These are phyloP conservation scores for Patella caerulea DNA, from an alignment of 2,888 invertebrate species.

Conservation along the genomic window DNA sequence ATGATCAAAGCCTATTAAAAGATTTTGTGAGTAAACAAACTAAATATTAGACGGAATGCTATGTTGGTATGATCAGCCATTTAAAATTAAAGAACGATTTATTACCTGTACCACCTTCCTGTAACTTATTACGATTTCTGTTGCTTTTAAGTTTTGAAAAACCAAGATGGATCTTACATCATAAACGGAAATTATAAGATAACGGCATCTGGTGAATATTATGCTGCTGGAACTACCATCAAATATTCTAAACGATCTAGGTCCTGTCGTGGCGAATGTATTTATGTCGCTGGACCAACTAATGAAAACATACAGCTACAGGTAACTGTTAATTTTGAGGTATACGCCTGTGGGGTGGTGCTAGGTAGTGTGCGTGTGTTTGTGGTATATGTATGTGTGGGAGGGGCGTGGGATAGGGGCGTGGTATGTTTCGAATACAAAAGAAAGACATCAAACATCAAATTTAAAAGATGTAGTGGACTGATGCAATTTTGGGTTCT, in stretches of 20 bases:
- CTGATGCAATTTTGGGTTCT: no score
- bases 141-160: conserved; percentile 80
- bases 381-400: neutral
- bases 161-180: conserved; percentile 76
- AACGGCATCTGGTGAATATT: conserved; percentile 81
- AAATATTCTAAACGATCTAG: conserved; percentile 74
- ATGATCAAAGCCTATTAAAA: no score
- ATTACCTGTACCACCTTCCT: no score
- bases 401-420: neutral
- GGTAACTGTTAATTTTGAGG: conserved; percentile 16
- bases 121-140: no score
- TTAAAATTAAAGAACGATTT: no score
- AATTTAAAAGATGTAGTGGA: no score
- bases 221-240: conserved; percentile 85
- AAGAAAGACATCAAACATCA: no score
- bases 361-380: neutral
- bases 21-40: no score
- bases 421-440: neutral
- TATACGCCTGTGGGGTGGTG: conserved; percentile 18
- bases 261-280: conserved; percentile 17
- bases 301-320: conserved; percentile 26
- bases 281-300: conserved; percentile 28
- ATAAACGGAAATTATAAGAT: conserved; percentile 87
- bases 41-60: no score
- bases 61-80: no score